A percentile compares a stretch with the other conserved stretches of the same genome.
phyloP scores from a whole-genome alignment of 2,113 vertebrate genomes.

The Bujurquina vittata region DNA sequence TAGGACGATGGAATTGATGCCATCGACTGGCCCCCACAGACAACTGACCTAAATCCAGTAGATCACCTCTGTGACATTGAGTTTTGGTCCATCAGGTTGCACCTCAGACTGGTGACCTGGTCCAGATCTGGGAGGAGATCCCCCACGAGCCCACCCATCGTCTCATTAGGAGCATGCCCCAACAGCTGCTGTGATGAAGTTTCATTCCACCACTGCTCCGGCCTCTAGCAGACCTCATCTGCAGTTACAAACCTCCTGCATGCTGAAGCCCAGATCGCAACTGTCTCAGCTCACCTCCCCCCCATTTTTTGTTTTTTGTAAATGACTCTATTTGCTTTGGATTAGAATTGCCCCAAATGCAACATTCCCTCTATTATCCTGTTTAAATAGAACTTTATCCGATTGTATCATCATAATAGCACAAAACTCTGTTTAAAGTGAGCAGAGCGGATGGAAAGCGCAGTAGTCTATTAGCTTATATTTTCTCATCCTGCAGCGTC shows the following conservation, averaged over 20 bases:
- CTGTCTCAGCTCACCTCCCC: not conserved
- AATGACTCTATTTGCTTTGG: not conserved
- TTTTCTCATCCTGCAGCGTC: not conserved
- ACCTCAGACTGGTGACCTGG: too few species aligned
- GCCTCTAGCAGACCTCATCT: not conserved
- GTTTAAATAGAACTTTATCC: not conserved
- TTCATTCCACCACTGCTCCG: not conserved
- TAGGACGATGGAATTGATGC: too few species aligned
- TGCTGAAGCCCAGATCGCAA: not conserved
- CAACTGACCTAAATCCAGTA: too few species aligned
- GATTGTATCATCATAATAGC: not conserved
- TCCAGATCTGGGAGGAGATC: too few species aligned
- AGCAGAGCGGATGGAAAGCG: not conserved
- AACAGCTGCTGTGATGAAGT: too few species aligned
- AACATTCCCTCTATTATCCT: not conserved
- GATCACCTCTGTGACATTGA: too few species aligned
- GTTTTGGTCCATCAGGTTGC: too few species aligned
- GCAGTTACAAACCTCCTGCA: too few species aligned
- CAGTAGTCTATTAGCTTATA: not conserved
- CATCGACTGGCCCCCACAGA: too few species aligned
- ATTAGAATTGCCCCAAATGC: not conserved
- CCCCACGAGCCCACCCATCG: too few species aligned
- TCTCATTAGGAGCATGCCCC: too few species aligned
- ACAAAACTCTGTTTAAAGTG: constrained; percentile 2
- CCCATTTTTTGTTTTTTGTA: not conserved